Evolutionary conservation across 2,797 vertebrate species (phyloP).

Genomic region (Chloroceryle inda): DNA sequence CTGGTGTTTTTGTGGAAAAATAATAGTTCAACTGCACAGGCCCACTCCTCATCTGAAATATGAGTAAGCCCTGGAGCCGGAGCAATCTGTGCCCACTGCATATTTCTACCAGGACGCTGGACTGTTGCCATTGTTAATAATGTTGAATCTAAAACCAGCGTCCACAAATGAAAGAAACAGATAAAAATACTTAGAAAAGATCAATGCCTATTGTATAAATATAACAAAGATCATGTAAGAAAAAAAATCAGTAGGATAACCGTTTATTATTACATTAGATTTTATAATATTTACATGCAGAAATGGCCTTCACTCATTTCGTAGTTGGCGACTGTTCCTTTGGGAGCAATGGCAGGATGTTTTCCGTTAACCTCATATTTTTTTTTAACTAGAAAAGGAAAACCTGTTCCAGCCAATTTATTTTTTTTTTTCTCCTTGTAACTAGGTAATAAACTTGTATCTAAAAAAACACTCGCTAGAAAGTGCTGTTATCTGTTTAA

Average conservation of each 20-base stretch:
- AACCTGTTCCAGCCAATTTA: slow-evolving; percentile 63
- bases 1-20: slow-evolving; percentile 62
- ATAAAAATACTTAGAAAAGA: slow-evolving; percentile 32
- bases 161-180: slow-evolving; percentile 53
- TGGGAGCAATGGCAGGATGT: slow-evolving; percentile 74
- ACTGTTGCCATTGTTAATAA: slow-evolving; percentile 57
- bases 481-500: slow-evolving; percentile 79
- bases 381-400: slow-evolving; percentile 73
- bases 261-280: slow-evolving; percentile 27
- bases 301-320: slow-evolving; percentile 56
- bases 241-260: not conserved
- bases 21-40: slow-evolving; percentile 62
- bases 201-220: not conserved
- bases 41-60: slow-evolving; percentile 71
- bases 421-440: slow-evolving; percentile 24
- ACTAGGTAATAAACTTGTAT: slow-evolving; percentile 78
- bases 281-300: slow-evolving; percentile 47
- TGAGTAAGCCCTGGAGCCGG: slow-evolving; percentile 30
- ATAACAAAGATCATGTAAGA: not conserved
- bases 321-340: slow-evolving; percentile 50
- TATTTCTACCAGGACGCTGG: slow-evolving; percentile 17
- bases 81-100: slow-evolving; percentile 55
- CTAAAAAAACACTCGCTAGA: slow-evolving; percentile 79
- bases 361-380: slow-evolving; percentile 73
- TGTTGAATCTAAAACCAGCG: slow-evolving; percentile 6